phyloP scores from a whole-genome alignment of 2,113 vertebrate species.

The Lophotis ruficrista region DNA sequence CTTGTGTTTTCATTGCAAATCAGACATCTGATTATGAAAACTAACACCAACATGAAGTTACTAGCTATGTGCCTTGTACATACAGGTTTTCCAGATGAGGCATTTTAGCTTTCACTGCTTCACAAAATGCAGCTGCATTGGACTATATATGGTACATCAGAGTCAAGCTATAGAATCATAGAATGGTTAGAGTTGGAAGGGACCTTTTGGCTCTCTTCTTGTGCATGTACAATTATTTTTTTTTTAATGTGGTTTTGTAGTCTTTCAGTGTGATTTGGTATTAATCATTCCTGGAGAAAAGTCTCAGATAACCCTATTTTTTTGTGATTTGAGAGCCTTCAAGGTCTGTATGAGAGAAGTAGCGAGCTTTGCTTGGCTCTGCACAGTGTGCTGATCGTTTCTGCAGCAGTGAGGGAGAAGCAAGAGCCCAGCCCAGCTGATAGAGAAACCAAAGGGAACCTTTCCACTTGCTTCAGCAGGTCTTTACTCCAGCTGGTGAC shows the following conservation, averaged over 20 bases:
- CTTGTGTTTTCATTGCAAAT: constrained; percentile 3
- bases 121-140: not conserved
- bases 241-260: not conserved
- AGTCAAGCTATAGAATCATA: no score
- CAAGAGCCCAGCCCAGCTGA: not conserved
- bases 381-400: not conserved
- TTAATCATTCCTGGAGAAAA: not conserved
- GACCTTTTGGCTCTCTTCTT: no score
- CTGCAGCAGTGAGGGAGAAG: not conserved
- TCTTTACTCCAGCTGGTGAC: not conserved
- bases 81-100: not conserved
- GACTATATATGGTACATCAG: not conserved
- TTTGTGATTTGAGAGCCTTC: not conserved
- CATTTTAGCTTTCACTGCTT: not conserved
- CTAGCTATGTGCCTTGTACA: not conserved
- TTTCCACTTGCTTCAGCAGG: not conserved
- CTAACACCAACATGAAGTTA: not conserved
- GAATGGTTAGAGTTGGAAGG: no score
- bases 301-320: not conserved
- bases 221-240: not conserved
- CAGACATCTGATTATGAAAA: not conserved
- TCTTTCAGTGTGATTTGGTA: not conserved
- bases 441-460: not conserved
- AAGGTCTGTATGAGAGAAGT: not conserved
- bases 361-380: not conserved